phyloP scores from a whole-genome alignment of 2,888 invertebrate species.

The Dastarcus helophoroides region DNA sequence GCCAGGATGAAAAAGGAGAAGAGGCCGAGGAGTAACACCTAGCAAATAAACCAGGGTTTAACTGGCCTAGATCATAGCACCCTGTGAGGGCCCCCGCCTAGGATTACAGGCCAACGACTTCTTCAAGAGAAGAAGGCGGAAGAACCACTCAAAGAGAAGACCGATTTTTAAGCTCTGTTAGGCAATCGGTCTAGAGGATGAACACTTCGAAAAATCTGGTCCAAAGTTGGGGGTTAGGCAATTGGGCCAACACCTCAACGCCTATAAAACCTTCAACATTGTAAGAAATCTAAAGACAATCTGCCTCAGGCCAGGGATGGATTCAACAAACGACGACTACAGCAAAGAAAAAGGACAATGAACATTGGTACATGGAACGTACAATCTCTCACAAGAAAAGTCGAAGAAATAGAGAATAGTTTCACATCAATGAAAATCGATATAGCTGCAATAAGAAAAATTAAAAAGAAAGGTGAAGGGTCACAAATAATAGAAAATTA shows the following conservation, averaged over 20 bases:
- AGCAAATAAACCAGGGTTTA: too few relatives aligned
- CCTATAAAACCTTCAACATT: constrained; percentile 1
- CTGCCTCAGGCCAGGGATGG: too few relatives aligned
- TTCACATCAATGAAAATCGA: constrained; percentile 7
- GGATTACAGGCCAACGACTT: too few relatives aligned
- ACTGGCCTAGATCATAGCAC: too few relatives aligned
- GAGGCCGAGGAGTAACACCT: too few relatives aligned
- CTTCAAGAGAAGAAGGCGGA: too few relatives aligned
- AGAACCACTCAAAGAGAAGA: too few relatives aligned
- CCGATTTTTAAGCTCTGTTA: too few relatives aligned
- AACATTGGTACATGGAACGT: constrained; percentile 6
- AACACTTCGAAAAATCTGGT: constrained; percentile 4
- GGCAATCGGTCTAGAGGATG: constrained; percentile 4
- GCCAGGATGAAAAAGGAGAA: too few relatives aligned
- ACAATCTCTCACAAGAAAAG: constrained; percentile 3
- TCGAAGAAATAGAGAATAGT: constrained; percentile 2
- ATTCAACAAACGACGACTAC: constrained; percentile 3
- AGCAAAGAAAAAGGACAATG: constrained; percentile 4
- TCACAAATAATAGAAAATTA: constrained; percentile 10
- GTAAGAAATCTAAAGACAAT: too few relatives aligned
- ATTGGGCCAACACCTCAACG: constrained; percentile 4
- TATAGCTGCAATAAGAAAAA: constrained; percentile 13
- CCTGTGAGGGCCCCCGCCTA: too few relatives aligned
- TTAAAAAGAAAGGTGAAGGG: constrained; percentile 13
- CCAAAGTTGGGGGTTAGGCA: constrained; percentile 4